Conservation (phyloP, 2,797 vertebrate species). For the Hippocampus kuda region DNA sequence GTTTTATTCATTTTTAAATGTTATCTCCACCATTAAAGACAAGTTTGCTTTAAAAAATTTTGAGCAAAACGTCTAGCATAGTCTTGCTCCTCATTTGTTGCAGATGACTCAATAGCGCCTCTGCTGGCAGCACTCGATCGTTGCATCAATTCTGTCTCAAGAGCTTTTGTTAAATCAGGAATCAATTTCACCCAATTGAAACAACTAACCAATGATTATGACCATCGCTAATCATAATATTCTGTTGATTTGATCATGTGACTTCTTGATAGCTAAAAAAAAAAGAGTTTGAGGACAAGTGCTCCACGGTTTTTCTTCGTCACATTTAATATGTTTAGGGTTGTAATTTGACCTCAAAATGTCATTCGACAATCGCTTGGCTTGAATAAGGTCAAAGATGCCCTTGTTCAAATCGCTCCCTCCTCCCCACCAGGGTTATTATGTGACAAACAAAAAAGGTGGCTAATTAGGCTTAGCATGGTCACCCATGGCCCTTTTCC, state of each 20-base stretch:
- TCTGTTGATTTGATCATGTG: neutral
- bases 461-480: constrained; percentile 31
- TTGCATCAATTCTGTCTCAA: neutral
- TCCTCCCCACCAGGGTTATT: constrained; percentile 19
- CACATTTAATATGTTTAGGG: too few species aligned
- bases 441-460: constrained; percentile 23
- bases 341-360: neutral
- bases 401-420: constrained; percentile 7
- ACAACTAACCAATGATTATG: neutral
- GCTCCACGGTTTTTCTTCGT: too few species aligned
- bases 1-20: too few species aligned
- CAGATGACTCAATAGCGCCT: neutral
- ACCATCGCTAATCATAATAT: neutral
- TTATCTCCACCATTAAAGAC: too few species aligned
- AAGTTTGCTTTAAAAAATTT: too few species aligned
- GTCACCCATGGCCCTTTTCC: constrained; percentile 19
- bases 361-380: constrained; percentile 1
- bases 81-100: neutral
- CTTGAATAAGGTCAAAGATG: constrained; percentile 45
- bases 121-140: neutral
- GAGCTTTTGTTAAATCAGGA: neutral
- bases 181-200: neutral
- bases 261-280: too few species aligned
- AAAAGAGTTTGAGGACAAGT: too few species aligned
- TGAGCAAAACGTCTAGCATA: neutral